Evolutionary conservation across 2,113 vertebrate species (phyloP).

Genomic region (Phaetusa simplex): DNA sequence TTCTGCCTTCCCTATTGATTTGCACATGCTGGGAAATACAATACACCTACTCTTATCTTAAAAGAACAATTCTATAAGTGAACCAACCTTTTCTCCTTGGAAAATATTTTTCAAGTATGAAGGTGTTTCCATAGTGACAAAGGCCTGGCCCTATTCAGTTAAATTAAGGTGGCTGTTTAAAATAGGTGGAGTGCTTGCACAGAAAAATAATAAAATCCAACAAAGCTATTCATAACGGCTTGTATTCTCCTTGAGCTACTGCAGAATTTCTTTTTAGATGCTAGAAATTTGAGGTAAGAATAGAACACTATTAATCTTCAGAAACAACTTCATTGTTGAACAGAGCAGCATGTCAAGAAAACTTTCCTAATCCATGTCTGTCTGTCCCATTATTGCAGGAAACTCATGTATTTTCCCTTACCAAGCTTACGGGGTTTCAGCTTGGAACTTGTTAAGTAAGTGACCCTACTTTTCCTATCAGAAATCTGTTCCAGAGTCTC

Average conservation of each 20-base stretch:
- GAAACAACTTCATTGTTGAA: not conserved
- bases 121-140: slow-evolving; percentile 52
- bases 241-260: not conserved
- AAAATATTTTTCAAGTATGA: slow-evolving; percentile 3
- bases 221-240: not conserved
- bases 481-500: not conserved
- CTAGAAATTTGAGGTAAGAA: not conserved
- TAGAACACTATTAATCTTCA: not conserved
- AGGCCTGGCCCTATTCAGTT: not conserved
- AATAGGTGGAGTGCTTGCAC: not conserved
- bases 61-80: slow-evolving; percentile 3
- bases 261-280: not conserved
- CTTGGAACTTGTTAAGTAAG: not conserved
- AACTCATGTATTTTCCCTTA: not conserved
- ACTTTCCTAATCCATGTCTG: not conserved
- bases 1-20: slow-evolving; percentile 9
- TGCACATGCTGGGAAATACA: slow-evolving; percentile 19
- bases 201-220: not conserved
- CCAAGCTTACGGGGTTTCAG: not conserved
- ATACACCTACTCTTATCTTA: not conserved
- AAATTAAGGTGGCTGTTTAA: slow-evolving; percentile 12
- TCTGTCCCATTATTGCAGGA: not conserved
- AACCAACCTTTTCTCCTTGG: not conserved
- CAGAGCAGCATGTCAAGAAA: not conserved
- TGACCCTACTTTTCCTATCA: not conserved